Evolutionary conservation across 2,797 vertebrate genomes (phyloP).

Genomic region (Hippopotamyrus pictus): DNA sequence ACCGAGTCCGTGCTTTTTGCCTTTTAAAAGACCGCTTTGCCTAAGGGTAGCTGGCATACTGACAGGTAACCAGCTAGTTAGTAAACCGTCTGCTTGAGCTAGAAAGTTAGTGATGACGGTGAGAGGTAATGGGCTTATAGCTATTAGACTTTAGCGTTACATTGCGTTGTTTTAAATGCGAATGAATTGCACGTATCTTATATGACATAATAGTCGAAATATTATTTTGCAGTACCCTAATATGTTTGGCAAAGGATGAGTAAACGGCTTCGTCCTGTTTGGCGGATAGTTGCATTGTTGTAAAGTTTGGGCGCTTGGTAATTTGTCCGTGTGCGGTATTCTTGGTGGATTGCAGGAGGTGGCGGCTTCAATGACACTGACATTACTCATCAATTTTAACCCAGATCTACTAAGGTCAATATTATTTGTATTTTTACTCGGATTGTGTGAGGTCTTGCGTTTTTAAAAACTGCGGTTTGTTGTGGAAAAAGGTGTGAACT

Average conservation of each 20-base stretch:
- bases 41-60: background rate
- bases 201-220: background rate
- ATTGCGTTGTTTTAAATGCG: background rate
- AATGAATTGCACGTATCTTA: background rate
- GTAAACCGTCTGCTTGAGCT: background rate
- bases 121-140: background rate
- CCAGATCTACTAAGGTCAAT: background rate
- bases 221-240: background rate
- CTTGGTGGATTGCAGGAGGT: background rate
- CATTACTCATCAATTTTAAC: background rate
- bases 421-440: background rate
- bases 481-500: background rate
- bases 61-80: background rate
- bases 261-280: background rate
- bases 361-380: background rate
- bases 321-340: background rate
- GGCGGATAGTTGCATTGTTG: background rate
- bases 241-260: background rate
- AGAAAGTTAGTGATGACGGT: background rate
- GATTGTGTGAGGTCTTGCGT: background rate
- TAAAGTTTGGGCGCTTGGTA: background rate
- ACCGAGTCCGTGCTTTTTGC: background rate
- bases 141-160: background rate
- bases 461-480: background rate
- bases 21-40: background rate